These are phyloP conservation scores for Misgurnus mizolepis DNA, from an alignment of 2,113 vertebrate species.

Conservation along the genomic window DNA sequence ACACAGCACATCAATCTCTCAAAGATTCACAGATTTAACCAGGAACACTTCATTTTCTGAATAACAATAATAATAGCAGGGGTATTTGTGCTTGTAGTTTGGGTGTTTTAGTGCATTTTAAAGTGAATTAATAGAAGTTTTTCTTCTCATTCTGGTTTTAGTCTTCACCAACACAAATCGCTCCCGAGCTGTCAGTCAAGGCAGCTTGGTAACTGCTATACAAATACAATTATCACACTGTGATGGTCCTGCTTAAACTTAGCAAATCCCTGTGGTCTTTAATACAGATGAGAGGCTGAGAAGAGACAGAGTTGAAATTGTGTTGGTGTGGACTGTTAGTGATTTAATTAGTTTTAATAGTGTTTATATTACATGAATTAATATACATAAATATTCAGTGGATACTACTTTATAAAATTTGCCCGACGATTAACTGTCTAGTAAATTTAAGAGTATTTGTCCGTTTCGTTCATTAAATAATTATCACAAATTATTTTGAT, in stretches of 20 bases:
- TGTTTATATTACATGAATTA: too few species aligned
- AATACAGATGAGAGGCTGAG: conserved; percentile 63
- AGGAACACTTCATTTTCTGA: neutral
- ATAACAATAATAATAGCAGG: neutral
- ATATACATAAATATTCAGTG: too few species aligned
- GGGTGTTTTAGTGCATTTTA: neutral
- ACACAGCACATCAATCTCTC: neutral
- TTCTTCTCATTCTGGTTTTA: conserved; percentile 10
- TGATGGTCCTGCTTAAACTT: conserved; percentile 56
- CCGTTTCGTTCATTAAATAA: too few species aligned
- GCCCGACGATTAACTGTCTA: too few species aligned
- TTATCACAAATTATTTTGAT: too few species aligned
- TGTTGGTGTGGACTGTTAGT: too few species aligned
- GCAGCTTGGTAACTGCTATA: conserved; percentile 75
- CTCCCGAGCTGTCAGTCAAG: conserved; percentile 43
- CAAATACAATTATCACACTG: conserved; percentile 75
- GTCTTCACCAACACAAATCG: conserved; percentile 8
- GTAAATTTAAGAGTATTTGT: too few species aligned
- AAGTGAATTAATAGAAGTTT: neutral
- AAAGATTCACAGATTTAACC: neutral
- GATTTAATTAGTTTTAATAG: too few species aligned
- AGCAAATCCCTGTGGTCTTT: conserved; percentile 66
- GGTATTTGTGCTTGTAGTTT: neutral
- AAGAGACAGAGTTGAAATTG: neutral
- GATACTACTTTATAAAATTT: too few species aligned